phyloP scores from a whole-genome alignment of 2,888 invertebrate genomes.

The Nomada flava region DNA sequence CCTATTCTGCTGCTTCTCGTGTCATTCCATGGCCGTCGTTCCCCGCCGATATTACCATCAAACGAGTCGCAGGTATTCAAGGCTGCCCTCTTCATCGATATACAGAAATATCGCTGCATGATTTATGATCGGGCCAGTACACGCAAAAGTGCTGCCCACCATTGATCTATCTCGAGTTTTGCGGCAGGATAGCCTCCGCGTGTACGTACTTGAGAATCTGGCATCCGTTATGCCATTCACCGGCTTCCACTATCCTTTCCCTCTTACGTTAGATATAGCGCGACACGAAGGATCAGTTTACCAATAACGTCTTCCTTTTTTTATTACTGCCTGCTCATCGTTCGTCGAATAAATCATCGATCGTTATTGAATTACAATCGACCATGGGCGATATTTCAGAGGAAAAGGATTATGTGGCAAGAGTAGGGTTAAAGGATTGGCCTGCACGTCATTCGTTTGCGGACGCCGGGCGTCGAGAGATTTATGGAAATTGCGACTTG shows the following conservation, averaged over 20 bases:
- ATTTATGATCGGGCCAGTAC: slow-evolving; percentile 63
- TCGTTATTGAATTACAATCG: slow-evolving; percentile 3
- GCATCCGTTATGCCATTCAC: slow-evolving; percentile 49
- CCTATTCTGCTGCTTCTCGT: slow-evolving; percentile 23
- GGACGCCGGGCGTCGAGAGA: no score
- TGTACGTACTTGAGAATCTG: slow-evolving; percentile 43
- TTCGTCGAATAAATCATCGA: background rate
- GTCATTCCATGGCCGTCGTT: slow-evolving; percentile 21
- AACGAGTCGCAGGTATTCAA: slow-evolving; percentile 63
- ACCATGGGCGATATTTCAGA: background rate
- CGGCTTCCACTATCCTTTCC: slow-evolving; percentile 27
- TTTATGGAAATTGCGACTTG: no score
- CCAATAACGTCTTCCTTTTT: slow-evolving; percentile 34
- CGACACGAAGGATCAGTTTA: slow-evolving; percentile 58
- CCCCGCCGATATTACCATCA: slow-evolving; percentile 22
- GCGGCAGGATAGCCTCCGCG: slow-evolving; percentile 34
- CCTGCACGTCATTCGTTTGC: background rate
- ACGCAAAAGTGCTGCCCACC: slow-evolving; percentile 45
- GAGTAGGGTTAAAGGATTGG: background rate
- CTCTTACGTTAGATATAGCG: slow-evolving; percentile 52
- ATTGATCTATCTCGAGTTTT: slow-evolving; percentile 61
- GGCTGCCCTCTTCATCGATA: slow-evolving; percentile 61
- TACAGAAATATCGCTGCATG: slow-evolving; percentile 64
- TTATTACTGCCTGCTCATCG: slow-evolving; percentile 34
- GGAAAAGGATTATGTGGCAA: background rate